These are phyloP conservation scores for Drosophila eohydei DNA, from an alignment of 2,888 invertebrate genomes.

Conservation along the genomic window DNA sequence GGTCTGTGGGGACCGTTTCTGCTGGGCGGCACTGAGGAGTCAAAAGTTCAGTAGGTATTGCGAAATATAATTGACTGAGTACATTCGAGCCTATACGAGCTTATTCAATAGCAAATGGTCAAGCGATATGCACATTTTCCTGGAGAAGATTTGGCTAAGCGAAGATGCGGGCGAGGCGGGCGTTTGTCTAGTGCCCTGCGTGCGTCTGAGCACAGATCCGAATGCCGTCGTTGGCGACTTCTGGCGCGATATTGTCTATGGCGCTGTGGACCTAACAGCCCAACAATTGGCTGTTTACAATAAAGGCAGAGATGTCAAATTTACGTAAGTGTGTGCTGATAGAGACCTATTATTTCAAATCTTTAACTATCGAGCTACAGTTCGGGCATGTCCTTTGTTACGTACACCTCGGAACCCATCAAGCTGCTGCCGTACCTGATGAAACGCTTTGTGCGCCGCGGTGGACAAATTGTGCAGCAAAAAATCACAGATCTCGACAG, in stretches of 20 bases:
- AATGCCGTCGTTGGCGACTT: conserved; percentile 72
- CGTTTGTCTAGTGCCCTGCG: conserved; percentile 85
- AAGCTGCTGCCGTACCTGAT: conserved; percentile 89
- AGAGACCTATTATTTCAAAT: not conserved
- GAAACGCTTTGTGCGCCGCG: conserved; percentile 87
- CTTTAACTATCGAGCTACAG: conserved; percentile 81
- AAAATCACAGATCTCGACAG: conserved; percentile 86
- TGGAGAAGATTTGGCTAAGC: conserved; percentile 87
- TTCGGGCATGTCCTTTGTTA: conserved; percentile 88
- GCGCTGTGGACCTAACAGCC: conserved; percentile 52
- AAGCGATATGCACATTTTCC: conserved; percentile 87
- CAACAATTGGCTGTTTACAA: conserved; percentile 81
- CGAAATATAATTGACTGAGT: not conserved
- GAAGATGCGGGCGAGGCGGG: conserved; percentile 86
- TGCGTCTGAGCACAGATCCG: conserved; percentile 82
- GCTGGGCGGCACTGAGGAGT: conserved; percentile 86
- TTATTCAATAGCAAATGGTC: conserved; percentile 87
- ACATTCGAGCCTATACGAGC: too few species aligned
- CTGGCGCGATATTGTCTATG: conserved; percentile 73
- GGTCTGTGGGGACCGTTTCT: conserved; percentile 91
- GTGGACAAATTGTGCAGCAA: conserved; percentile 87
- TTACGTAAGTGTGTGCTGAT: conserved; percentile 46
- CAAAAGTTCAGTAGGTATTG: conserved; percentile 86
- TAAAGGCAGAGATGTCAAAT: conserved; percentile 70
- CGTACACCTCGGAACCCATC: conserved; percentile 89